Base-by-base conservation (phyloP, 2,888 invertebrate species). In the Holacanthella duospinosa region DNA sequence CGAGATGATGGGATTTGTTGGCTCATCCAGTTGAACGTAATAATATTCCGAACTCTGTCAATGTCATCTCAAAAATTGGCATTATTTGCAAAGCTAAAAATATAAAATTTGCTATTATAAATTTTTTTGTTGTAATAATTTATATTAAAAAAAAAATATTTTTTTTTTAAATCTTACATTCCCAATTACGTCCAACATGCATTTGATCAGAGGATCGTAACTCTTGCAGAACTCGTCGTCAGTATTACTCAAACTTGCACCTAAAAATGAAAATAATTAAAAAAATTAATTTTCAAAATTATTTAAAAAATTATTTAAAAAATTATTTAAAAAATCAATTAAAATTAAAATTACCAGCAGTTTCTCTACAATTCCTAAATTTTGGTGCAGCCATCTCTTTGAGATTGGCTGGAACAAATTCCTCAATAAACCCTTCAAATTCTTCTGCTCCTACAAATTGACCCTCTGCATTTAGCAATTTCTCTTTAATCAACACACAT, bases 131-230 rank as follows among this genome's bases (percentile, higher is more conserved):
- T n/a, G n/a, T n/a, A n/a, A n/a, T n/a, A n/a, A n/a, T n/a, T n/a
- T n/a, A n/a, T n/a, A n/a, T n/a, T n/a, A n/a, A n/a, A n/a, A n/a
- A n/a, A n/a, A n/a, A n/a, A n/a, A n/a, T n/a, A n/a, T n/a, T n/a
- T n/a, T n/a, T n/a, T n/a, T n/a, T n/a, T n/a, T n/a, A n/a, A n/a
- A n/a, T 6, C 56, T 29, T 60, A 60, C 60, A 2, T 19, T 28
- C 4, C 44, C 25, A 4, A 60, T 29, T 2, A 53, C 36, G 6
- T 26, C 29, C 12, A 56, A 62, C 28, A 70, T 56, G 43, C 69
- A 69, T 29, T 69, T 69, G 2, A 69, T 62, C 19, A 67, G 55
- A 0, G 69, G 66, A 53, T 67, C 69, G 44, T 69, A 69, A 1
- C 64, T 60, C 19, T 53, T 61, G 53, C 69, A 69, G 29, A 59